These are phyloP conservation scores for Planococcus citri DNA, from an alignment of 1,140 invertebrate species.

Conservation along the genomic window DNA sequence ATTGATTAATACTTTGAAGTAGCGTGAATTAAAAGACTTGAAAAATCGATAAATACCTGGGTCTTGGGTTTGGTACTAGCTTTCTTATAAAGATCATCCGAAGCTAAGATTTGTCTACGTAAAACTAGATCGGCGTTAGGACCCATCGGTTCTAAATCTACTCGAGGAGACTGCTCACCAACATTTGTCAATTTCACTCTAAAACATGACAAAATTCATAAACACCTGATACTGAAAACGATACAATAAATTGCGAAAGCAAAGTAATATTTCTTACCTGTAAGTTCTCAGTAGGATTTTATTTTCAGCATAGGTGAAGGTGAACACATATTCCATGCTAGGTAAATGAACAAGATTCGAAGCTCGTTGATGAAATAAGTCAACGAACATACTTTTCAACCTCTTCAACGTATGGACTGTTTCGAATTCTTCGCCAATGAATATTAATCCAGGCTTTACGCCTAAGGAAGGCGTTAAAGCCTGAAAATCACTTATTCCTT, in stretches of 20 bases:
- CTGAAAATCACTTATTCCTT: constrained; percentile 64
- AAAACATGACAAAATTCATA: constrained; percentile 22
- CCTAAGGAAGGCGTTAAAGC: constrained; percentile 57
- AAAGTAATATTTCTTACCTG: too few species aligned
- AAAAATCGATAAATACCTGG: constrained; percentile 27
- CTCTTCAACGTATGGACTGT: constrained; percentile 61
- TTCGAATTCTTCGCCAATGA: constrained; percentile 87
- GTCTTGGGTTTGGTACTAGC: constrained; percentile 73
- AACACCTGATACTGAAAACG: background rate
- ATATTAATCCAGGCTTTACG: constrained; percentile 82
- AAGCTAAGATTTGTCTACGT: constrained; percentile 74
- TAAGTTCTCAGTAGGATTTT: constrained; percentile 78
- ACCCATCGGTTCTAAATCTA: constrained; percentile 89
- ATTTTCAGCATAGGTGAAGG: constrained; percentile 70
- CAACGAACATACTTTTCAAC: constrained; percentile 77
- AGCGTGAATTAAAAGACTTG: background rate
- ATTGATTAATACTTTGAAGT: background rate
- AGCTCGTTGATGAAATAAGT: constrained; percentile 81
- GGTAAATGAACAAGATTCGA: constrained; percentile 69
- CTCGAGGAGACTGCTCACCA: constrained; percentile 66
- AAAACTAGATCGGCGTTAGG: constrained; percentile 81
- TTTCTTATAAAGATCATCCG: constrained; percentile 78
- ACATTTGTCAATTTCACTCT: constrained; percentile 85
- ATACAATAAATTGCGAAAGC: background rate
- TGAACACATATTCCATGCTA: constrained; percentile 84